Base-by-base conservation (phyloP, 37 sponge, comb jelly and placozoan genomes). In the Ephydatia muelleri region DNA sequence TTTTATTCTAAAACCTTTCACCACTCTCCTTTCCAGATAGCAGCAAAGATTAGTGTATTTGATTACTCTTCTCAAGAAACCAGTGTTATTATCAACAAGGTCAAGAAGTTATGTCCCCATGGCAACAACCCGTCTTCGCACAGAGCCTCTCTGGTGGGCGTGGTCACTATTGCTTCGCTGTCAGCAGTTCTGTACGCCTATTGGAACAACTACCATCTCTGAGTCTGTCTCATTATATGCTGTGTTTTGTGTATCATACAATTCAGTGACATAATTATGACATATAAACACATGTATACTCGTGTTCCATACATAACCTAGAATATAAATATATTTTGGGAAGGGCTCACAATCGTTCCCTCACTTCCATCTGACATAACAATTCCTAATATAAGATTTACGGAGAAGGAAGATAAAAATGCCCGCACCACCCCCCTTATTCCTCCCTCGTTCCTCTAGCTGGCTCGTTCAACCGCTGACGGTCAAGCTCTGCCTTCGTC, bases 21-120 rank as follows among this genome's bases (percentile, higher is more conserved):
- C 8, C 4, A 6, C 71, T 70, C 29, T 31, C 29, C 27, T 40
- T 49, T 78, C 0, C 9, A 79, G 64, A 79, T 86, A 4, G 65
- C 79, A 14, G 19, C 43, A 4, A 86, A 79, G 73, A 79, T 86
- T 19, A 39, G 31, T 39, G 37, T 73, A 12, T 23, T 0, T 21
- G 90, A 85, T 37, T 86, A 82, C 6, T 66, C 28, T 31, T 77
- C 82, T 65, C 64, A 68, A 8, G 73, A 85, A 36, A 90, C 82
- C 40, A 73, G 78, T 33, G 32, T 30, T 32, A 85, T 85, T 12
- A 27, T 77, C 23, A 32, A 33, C n/a, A 34, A 85, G 70, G 82
- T 85, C 21, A 33, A 68, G 23, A 43, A 23, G 8, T 78, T 73
- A 12, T 90, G 90, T 65, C 64, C 31, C 14, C 23, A 48, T 21